These are phyloP conservation scores for Protobothrops mucrosquamatus DNA, from an alignment of 2,113 vertebrate species.

Conservation along the genomic window DNA sequence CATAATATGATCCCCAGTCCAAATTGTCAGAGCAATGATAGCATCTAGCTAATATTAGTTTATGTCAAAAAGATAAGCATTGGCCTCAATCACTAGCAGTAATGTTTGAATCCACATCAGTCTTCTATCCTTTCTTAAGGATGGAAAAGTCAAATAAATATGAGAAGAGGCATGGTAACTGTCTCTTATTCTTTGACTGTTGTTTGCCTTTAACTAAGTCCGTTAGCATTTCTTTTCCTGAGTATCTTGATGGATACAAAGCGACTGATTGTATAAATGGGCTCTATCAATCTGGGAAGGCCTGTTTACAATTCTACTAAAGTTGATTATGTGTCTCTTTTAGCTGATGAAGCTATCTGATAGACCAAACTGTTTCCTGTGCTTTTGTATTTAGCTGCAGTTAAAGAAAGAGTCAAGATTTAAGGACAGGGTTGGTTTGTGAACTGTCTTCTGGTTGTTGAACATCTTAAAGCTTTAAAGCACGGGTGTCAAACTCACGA, in stretches of 20 bases:
- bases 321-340: neutral
- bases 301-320: neutral
- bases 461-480: neutral
- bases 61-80: neutral
- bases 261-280: neutral
- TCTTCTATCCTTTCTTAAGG: neutral
- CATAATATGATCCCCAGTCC: neutral
- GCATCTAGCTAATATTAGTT: neutral
- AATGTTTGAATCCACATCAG: neutral
- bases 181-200: neutral
- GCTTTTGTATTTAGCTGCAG: neutral
- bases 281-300: neutral
- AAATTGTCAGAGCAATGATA: neutral
- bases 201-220: neutral
- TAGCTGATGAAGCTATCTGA: neutral
- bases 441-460: neutral
- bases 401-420: neutral
- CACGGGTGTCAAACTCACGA: neutral
- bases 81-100: neutral
- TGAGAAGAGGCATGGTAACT: neutral
- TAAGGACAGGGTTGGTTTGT: neutral
- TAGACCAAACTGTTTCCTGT: neutral
- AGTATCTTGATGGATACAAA: slow-evolving; percentile 7
- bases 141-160: neutral
- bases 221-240: neutral